A percentile compares a stretch with the other conserved stretches of the same genome.
Evolutionary conservation across 2,113 vertebrate genomes (phyloP).

Genomic region (Nothocercus nigrocapillus): DNA sequence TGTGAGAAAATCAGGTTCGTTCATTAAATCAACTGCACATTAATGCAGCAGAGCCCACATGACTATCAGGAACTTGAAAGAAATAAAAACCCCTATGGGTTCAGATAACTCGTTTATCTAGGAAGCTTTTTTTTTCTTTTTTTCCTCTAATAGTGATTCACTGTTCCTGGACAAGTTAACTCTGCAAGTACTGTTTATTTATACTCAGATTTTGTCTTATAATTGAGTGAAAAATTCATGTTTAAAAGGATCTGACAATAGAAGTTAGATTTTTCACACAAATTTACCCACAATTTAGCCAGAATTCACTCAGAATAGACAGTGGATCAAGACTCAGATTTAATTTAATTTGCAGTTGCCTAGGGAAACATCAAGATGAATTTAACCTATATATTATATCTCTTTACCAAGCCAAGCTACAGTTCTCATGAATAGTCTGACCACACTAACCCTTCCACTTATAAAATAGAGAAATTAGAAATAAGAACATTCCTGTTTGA

Average conservation of each 20-base stretch:
- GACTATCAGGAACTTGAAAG: neutral
- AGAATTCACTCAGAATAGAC: neutral
- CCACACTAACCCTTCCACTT: neutral
- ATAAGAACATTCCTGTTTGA: neutral
- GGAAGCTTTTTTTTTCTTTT: neutral
- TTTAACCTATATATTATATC: neutral
- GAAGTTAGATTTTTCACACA: neutral
- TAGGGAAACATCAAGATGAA: neutral
- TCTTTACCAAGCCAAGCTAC: neutral
- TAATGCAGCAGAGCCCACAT: neutral
- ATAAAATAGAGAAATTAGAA: neutral
- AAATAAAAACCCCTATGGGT: neutral
- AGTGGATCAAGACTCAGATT: neutral
- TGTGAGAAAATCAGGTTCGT: neutral
- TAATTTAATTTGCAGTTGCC: neutral
- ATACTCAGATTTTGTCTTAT: accelerated
- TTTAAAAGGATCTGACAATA: neutral
- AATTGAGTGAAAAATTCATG: neutral
- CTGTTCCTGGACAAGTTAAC: neutral
- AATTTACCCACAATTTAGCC: neutral
- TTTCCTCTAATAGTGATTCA: neutral
- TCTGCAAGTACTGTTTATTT: neutral
- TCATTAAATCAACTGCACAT: neutral
- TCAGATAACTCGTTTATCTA: neutral
- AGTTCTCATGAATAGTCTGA: neutral